These are phyloP conservation scores for Zonotrichia leucophrys DNA, from an alignment of 2,113 vertebrate genomes.

Conservation along the genomic window DNA sequence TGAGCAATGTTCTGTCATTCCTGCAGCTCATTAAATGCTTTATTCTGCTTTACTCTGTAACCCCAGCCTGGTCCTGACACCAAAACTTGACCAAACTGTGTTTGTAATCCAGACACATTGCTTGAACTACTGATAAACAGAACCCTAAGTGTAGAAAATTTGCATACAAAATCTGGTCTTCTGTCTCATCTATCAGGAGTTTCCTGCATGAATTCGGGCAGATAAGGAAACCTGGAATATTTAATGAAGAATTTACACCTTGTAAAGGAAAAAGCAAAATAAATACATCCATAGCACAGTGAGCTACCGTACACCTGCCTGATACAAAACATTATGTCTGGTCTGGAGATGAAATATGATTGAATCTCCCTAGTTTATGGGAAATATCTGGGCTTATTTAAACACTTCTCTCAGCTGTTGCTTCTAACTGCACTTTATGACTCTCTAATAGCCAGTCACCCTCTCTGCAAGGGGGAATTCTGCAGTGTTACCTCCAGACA, in stretches of 20 bases:
- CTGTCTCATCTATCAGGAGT: background rate
- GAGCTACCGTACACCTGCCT: accelerated
- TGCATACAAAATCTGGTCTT: background rate
- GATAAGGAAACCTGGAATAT: background rate
- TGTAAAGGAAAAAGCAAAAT: background rate
- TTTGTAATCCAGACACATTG: background rate
- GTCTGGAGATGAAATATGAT: background rate
- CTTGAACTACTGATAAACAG: background rate
- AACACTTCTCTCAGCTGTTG: background rate
- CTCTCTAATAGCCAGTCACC: background rate
- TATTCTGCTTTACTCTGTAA: background rate
- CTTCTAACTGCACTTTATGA: background rate
- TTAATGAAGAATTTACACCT: background rate
- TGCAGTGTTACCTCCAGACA: background rate
- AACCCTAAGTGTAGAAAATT: background rate
- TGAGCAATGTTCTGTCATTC: background rate
- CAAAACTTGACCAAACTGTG: background rate
- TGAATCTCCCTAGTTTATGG: background rate
- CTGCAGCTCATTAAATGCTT: background rate
- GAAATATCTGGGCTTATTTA: background rate
- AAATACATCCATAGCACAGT: background rate
- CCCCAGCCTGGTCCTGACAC: background rate
- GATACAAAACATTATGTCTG: background rate
- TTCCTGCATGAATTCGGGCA: background rate
- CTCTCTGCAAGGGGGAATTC: background rate